These are phyloP conservation scores for Archivesica marissinica DNA, from an alignment of 1,140 invertebrate genomes.

Conservation along the genomic window DNA sequence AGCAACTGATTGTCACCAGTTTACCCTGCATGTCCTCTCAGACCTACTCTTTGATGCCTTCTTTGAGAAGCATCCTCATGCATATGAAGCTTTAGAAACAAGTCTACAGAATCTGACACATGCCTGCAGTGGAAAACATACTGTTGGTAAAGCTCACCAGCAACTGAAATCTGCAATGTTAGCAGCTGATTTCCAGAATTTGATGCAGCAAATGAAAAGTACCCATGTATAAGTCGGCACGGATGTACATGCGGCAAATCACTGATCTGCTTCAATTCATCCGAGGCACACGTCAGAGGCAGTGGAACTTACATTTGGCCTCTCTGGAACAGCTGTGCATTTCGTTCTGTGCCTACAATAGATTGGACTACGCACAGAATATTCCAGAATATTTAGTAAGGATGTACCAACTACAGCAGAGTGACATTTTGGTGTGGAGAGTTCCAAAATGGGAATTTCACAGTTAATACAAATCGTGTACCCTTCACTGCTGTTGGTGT, in stretches of 20 bases:
- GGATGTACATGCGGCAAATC: background rate
- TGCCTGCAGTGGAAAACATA: background rate
- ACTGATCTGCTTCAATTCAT: background rate
- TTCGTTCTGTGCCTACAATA: background rate
- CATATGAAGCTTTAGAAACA: background rate
- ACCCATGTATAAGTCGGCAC: background rate
- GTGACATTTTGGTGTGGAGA: background rate
- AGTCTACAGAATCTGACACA: background rate
- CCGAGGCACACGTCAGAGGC: background rate
- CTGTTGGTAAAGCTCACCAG: background rate
- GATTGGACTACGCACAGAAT: too few species aligned
- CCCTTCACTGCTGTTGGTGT: background rate
- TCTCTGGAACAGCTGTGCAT: background rate
- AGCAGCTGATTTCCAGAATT: background rate
- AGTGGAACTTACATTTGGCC: background rate
- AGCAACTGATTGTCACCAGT: background rate
- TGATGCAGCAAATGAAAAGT: conserved; percentile 7
- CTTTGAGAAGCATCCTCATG: background rate
- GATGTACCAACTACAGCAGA: background rate
- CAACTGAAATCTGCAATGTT: background rate
- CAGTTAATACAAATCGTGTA: background rate
- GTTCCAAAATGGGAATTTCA: background rate
- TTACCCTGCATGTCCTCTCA: background rate
- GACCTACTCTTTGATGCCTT: background rate
- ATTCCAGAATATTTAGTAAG: conserved; percentile 1